These are phyloP conservation scores for Eubasilissa splendida DNA, from an alignment of 2,888 invertebrate genomes.

Conservation along the genomic window DNA sequence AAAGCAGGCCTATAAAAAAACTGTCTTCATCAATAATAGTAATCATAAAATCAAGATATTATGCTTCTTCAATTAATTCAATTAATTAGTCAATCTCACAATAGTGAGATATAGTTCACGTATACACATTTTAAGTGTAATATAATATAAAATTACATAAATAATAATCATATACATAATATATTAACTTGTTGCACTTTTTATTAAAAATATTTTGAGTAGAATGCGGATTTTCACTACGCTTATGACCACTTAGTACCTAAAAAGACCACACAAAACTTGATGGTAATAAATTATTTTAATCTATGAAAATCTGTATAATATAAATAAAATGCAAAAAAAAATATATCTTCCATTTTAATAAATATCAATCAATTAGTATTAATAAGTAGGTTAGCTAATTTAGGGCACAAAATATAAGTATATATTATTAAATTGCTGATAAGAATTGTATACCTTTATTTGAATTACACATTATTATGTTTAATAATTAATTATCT, in stretches of 20 bases:
- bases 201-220: too few species aligned
- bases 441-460: too few species aligned
- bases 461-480: too few species aligned
- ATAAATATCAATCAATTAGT: background rate
- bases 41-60: too few species aligned
- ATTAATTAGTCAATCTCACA: too few species aligned
- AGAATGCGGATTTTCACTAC: background rate
- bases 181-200: too few species aligned
- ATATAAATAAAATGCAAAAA: background rate
- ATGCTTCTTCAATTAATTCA: too few species aligned
- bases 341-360: slow-evolving; percentile 9
- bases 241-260: slow-evolving; percentile 11
- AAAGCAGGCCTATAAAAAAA: too few species aligned
- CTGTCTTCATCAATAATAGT: too few species aligned
- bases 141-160: too few species aligned
- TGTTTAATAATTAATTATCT: too few species aligned
- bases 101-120: background rate
- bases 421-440: background rate
- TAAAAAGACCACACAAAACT: slow-evolving; percentile 5
- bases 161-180: too few species aligned
- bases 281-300: slow-evolving; percentile 1
- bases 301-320: background rate
- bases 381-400: slow-evolving; percentile 6
- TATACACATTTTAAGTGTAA: background rate
- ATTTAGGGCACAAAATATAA: slow-evolving; percentile 1